Evolutionary conservation across 2,888 invertebrate genomes (phyloP), one percentile per base, ranked within the genome.

Genomic region (Aquatica leii): DNA sequence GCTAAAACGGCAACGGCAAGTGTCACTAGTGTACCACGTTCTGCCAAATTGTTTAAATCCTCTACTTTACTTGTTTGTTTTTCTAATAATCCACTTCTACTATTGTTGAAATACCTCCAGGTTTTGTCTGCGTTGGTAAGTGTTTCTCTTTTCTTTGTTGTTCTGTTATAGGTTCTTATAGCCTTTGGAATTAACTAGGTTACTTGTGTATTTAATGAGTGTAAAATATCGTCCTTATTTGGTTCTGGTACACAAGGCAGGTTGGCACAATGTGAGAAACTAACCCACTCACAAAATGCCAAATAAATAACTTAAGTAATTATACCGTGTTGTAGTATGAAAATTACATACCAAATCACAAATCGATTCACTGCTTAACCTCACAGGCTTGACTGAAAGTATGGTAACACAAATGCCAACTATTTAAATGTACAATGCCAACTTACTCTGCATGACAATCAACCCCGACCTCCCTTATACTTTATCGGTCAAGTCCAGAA

Each of bases 21-120:
- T 40, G 40, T 40, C 4, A 40, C 14, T 40, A 40, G 14, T 40
- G 40, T 4, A 40, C 40, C 40, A 11, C 40, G 40, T 40, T 40
- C 40, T 14, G 40, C 40, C n/a, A n/a, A n/a, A n/a, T n/a, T n/a
- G n/a, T n/a, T 40, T 40, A 4, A 40, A 40, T 40, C 40, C 14
- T 11, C 6, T 40, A 12, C 40, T n/a, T 9, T 40, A 40, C 40
- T 12, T 40, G n/a, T n/a, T 12, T 40, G 40, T 40, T 40, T n/a
- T 40, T 40, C 40, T 11, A n/a, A 40, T 40, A 40, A 9, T n/a
- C 40, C n/a, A 40, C 40, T 9, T 40, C 8, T 40, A 40, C 14
- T n/a, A n/a, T n/a, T n/a, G n/a, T 40, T 40, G 40, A n/a, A 40
- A 40, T 40, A 40, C 11, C 40, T 40, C 40, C 14, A 40, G 40